phyloP scores from a whole-genome alignment of 2,888 invertebrate species.

The Acleris sparsana region DNA sequence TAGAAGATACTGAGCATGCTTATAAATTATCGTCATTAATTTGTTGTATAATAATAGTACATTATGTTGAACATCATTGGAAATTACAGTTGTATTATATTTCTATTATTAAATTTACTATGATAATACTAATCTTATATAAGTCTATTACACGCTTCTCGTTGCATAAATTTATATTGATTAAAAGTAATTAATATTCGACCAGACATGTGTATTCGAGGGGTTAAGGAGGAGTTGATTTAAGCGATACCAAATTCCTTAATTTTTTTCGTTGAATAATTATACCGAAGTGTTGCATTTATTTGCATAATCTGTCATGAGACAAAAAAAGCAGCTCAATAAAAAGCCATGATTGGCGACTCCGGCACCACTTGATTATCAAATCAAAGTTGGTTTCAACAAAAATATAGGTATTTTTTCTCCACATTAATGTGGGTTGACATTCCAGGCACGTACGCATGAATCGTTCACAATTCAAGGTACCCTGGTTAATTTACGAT shows the following conservation, averaged over 20 bases:
- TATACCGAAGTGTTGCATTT: slow-evolving; percentile 35
- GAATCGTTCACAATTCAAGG: slow-evolving; percentile 18
- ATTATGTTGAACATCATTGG: slow-evolving; percentile 22
- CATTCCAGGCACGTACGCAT: slow-evolving; percentile 23
- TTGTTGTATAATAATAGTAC: slow-evolving; percentile 10
- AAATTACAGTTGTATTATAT: background rate
- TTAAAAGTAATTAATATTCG: background rate
- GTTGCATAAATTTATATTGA: background rate
- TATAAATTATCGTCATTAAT: slow-evolving; percentile 26
- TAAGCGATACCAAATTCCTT: slow-evolving; percentile 1
- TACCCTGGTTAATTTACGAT: slow-evolving; percentile 30
- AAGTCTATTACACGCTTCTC: background rate
- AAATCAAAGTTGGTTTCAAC: slow-evolving; percentile 31
- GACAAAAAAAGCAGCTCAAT: slow-evolving; percentile 45
- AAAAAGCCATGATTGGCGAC: slow-evolving; percentile 35
- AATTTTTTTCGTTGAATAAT: background rate
- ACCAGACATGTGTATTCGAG: background rate
- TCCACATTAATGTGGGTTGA: background rate
- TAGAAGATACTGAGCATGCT: slow-evolving; percentile 7
- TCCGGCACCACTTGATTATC: slow-evolving; percentile 29
- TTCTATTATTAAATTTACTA: too few relatives aligned
- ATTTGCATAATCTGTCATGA: slow-evolving; percentile 51
- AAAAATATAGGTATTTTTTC: slow-evolving; percentile 9
- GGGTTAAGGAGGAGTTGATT: slow-evolving; percentile 11
- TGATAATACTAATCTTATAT: too few relatives aligned